phyloP scores from a whole-genome alignment of 2,888 invertebrate species.

The Saturnia pavonia region DNA sequence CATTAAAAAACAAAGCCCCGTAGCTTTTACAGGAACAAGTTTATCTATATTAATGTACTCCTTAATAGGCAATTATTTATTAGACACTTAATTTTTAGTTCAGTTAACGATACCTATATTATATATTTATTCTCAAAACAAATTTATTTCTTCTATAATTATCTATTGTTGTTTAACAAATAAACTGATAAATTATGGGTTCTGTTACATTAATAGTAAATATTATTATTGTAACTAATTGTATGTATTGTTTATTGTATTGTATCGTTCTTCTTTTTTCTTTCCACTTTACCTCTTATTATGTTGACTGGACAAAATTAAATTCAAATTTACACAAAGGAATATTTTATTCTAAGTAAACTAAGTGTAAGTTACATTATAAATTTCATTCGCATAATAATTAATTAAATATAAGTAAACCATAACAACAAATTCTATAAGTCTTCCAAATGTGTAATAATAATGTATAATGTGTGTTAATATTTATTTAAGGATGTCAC shows the following conservation, averaged over 20 bases:
- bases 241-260: too few species aligned
- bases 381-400: neutral
- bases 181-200: too few species aligned
- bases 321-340: neutral
- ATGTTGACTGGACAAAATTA: neutral
- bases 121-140: neutral
- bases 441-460: constrained; percentile 59
- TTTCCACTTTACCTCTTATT: neutral
- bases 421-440: constrained; percentile 60
- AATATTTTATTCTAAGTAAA: neutral
- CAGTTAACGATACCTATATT: neutral
- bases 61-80: constrained; percentile 1
- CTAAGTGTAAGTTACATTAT: neutral
- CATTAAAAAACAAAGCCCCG: constrained; percentile 32
- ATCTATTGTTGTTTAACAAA: too few species aligned
- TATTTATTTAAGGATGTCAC: constrained; percentile 46
- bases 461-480: neutral
- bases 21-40: constrained; percentile 44
- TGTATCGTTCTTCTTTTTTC: neutral
- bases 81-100: neutral
- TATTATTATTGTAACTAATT: too few species aligned
- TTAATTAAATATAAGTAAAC: neutral
- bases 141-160: too few species aligned
- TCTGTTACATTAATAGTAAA: too few species aligned
- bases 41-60: constrained; percentile 22